A percentile compares a stretch with the other conserved stretches of the same genome.
These are phyloP conservation scores for Sphinx pinastri DNA, from an alignment of 2,888 invertebrate genomes.

Conservation along the genomic window DNA sequence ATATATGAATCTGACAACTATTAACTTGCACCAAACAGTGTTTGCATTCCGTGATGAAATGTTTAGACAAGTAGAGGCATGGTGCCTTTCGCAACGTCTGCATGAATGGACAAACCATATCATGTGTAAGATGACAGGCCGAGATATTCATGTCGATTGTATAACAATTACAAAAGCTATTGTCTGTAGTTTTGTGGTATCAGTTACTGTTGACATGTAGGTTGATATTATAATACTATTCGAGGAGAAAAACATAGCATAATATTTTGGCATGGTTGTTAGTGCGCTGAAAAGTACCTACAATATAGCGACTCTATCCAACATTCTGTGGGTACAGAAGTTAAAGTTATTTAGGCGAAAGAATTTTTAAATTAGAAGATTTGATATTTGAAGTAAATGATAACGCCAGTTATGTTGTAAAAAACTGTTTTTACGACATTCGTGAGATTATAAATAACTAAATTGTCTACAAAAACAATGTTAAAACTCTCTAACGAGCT, in stretches of 20 bases:
- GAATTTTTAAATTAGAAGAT: no score
- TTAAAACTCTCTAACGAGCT: not conserved
- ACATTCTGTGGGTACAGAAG: no score
- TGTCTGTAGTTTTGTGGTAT: not conserved
- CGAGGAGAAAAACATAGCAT: not conserved
- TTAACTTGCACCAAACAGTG: conserved; percentile 22
- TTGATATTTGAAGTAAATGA: no score
- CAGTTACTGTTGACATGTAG: conserved; percentile 7
- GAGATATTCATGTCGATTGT: conserved; percentile 15
- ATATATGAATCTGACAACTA: conserved; percentile 7
- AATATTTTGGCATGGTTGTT: not conserved
- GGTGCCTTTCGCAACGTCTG: conserved; percentile 30
- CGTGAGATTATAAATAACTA: not conserved
- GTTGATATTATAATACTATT: not conserved
- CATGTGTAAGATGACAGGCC: conserved; percentile 32
- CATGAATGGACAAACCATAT: conserved; percentile 32
- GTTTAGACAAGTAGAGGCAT: conserved; percentile 32
- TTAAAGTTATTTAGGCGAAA: no score
- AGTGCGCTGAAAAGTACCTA: no score
- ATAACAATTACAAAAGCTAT: conserved; percentile 20
- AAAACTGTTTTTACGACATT: not conserved
- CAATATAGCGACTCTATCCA: no score
- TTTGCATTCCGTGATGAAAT: conserved; percentile 42
- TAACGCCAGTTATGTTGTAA: not conserved
- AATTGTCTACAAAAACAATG: not conserved